phyloP scores from a whole-genome alignment of 92 coral and sea anemone genomes.

The Palythoa caribaeorum region DNA sequence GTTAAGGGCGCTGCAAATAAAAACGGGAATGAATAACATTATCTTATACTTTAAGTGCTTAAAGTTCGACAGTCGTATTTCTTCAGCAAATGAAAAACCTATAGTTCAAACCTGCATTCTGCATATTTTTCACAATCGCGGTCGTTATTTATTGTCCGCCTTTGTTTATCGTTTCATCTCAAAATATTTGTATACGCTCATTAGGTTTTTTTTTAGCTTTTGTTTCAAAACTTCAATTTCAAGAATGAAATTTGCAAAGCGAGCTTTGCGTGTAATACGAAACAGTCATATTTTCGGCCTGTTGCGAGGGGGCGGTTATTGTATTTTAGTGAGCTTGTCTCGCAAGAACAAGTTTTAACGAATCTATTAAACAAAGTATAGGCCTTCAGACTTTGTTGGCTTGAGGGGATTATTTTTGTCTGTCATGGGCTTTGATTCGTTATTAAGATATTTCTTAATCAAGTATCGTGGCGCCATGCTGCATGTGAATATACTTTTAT shows the following conservation, averaged over 20 bases:
- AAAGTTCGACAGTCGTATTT: background rate
- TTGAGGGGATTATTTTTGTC: too few relatives aligned
- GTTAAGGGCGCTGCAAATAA: background rate
- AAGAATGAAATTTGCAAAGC: background rate
- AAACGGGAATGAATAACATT: background rate
- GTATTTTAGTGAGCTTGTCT: background rate
- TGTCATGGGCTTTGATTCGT: too few relatives aligned
- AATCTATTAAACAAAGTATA: too few relatives aligned
- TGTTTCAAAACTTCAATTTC: background rate
- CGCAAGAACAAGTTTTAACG: background rate
- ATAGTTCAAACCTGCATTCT: background rate
- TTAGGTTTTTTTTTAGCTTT: background rate
- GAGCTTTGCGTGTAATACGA: background rate
- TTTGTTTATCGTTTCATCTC: background rate
- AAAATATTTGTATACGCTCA: background rate
- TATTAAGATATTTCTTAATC: too few relatives aligned
- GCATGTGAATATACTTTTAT: too few relatives aligned
- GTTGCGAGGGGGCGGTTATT: background rate
- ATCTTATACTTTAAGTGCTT: background rate
- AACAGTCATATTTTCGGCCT: background rate
- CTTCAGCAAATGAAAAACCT: background rate
- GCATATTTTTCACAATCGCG: too few relatives aligned
- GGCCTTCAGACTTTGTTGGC: too few relatives aligned
- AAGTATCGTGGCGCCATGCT: too few relatives aligned
- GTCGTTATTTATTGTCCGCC: background rate